Percentiles rank a stretch among this genome's conserved stretches.
Conservation (phyloP, 2,113 vertebrate species). For the Gambusia affinis region DNA sequence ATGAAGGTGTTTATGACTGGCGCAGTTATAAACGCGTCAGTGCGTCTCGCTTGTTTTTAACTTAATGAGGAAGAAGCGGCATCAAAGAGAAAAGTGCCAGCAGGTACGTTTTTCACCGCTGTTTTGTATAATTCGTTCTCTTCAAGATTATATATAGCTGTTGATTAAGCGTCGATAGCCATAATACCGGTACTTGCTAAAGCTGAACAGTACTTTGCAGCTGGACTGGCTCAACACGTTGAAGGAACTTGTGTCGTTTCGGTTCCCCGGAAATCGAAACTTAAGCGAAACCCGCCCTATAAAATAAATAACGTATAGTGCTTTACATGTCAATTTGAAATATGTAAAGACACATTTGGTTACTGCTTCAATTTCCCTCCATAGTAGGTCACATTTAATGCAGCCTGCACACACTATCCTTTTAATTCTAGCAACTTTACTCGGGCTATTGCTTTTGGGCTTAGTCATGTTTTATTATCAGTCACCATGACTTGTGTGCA, state of each 20-base stretch:
- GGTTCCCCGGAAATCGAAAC: conserved; percentile 39
- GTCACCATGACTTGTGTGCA: too few species aligned
- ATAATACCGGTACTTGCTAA: background rate
- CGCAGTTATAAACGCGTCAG: conserved; percentile 14
- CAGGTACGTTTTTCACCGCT: conserved; percentile 5
- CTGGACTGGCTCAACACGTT: background rate
- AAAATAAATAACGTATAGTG: background rate
- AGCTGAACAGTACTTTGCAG: background rate
- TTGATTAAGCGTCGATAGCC: background rate
- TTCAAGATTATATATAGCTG: too few species aligned
- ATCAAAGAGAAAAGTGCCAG: too few species aligned
- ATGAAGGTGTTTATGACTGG: background rate
- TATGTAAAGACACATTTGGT: background rate
- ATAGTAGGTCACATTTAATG: background rate
- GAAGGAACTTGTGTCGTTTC: background rate
- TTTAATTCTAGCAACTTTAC: background rate
- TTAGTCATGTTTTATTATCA: background rate
- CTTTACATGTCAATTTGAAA: background rate
- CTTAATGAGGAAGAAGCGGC: conserved; percentile 34
- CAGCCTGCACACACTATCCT: background rate
- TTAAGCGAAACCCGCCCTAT: background rate
- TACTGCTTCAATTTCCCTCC: background rate
- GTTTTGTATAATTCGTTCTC: background rate
- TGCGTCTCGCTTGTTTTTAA: conserved; percentile 1
- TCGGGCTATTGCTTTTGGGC: background rate